These are phyloP conservation scores for Antrozous pallidus DNA, from an alignment of 2,797 vertebrate species.

Conservation along the genomic window DNA sequence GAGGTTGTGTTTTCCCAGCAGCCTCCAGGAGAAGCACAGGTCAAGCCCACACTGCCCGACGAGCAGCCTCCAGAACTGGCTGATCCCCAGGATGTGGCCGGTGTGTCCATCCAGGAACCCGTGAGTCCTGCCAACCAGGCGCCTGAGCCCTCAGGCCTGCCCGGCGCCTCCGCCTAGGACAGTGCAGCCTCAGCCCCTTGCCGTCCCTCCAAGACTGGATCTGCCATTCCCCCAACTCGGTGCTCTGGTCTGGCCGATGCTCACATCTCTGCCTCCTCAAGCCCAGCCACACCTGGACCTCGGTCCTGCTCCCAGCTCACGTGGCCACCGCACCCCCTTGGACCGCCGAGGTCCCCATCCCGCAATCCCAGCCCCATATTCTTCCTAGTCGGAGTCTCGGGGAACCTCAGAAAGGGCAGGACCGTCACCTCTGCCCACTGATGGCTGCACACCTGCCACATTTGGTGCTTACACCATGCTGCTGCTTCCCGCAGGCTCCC, in stretches of 20 bases:
- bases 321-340: not conserved
- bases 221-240: not conserved
- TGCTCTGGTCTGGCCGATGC: slow-evolving; percentile 39
- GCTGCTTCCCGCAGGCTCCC: not conserved
- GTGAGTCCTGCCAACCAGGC: not conserved
- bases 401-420: not conserved
- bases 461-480: not conserved
- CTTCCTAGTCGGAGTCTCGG: not conserved
- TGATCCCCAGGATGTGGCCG: not conserved
- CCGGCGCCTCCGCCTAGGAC: slow-evolving; percentile 77
- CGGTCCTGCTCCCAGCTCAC: not conserved
- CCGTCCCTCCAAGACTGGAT: not conserved
- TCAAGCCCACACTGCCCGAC: slow-evolving; percentile 71
- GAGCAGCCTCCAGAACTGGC: not conserved
- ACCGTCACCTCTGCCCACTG: not conserved
- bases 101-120: not conserved
- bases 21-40: slow-evolving; percentile 71
- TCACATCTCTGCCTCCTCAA: not conserved
- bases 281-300: not conserved
- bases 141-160: slow-evolving; percentile 67
- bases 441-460: not conserved
- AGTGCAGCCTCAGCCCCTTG: not conserved
- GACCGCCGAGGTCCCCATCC: not conserved
- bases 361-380: not conserved
- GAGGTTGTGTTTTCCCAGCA: not conserved